Conservation (phyloP, 2,113 vertebrate species). For the Hydrochoerus hydrochaeris region DNA sequence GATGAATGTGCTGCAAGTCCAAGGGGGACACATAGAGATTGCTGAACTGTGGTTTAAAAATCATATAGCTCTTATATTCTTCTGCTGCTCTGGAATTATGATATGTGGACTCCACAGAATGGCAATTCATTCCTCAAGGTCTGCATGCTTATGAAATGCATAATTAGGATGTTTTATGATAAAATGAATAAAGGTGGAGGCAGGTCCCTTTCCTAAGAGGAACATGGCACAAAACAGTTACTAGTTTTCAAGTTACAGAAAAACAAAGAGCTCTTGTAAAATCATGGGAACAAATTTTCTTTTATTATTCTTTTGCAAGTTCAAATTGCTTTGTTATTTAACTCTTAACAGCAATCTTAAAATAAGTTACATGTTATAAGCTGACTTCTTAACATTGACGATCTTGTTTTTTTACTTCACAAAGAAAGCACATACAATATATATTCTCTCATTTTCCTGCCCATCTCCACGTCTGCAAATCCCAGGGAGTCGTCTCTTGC, state of each 20-base stretch:
- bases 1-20: not conserved
- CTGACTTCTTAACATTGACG: not conserved
- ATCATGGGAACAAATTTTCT: not conserved
- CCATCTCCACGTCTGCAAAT: not conserved
- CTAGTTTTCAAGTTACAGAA: slow-evolving; percentile 4
- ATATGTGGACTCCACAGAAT: slow-evolving; percentile 29
- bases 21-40: not conserved
- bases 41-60: not conserved
- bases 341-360: slow-evolving; percentile 29
- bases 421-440: not conserved
- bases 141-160: not conserved
- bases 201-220: not conserved
- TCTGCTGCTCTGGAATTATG: not conserved
- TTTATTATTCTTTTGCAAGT: not conserved
- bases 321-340: not conserved
- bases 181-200: not conserved
- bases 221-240: not conserved
- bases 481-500: not conserved
- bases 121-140: not conserved
- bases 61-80: not conserved
- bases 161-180: slow-evolving; percentile 10
- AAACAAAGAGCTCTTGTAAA: not conserved
- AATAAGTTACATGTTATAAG: not conserved
- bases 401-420: not conserved
- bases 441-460: not conserved